Evolutionary conservation across 2,113 vertebrate genomes (phyloP).

Genomic region (Peromyscus polionotus): DNA sequence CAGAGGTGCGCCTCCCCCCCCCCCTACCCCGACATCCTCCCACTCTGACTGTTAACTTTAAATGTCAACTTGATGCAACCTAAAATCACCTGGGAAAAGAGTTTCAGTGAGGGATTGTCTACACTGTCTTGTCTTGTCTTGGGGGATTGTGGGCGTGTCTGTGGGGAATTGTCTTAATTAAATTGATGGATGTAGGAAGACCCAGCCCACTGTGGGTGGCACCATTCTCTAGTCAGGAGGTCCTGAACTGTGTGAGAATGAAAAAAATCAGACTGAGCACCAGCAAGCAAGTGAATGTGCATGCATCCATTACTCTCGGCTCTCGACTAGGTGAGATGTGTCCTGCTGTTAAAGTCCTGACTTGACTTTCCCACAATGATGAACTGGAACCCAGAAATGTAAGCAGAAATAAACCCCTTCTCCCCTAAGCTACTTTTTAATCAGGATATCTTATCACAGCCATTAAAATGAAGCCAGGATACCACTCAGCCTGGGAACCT

Average conservation of each 20-base stretch:
- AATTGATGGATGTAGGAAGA: neutral
- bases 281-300: neutral
- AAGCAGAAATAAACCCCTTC: neutral
- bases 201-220: neutral
- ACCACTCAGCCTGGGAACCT: neutral
- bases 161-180: neutral
- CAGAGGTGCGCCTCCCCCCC: neutral
- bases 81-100: neutral
- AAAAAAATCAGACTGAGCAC: too few species aligned
- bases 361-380: neutral
- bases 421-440: neutral
- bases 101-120: neutral
- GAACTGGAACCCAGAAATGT: neutral
- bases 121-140: neutral
- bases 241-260: neutral
- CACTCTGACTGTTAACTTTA: neutral
- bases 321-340: neutral
- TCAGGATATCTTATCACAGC: neutral
- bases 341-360: neutral
- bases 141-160: neutral
- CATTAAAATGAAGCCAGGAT: neutral
- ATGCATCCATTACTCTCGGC: neutral
- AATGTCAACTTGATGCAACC: neutral
- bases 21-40: neutral
- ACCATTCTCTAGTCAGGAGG: neutral